phyloP scores from a whole-genome alignment of 2,888 invertebrate species.

The Sarcophaga variegata region DNA sequence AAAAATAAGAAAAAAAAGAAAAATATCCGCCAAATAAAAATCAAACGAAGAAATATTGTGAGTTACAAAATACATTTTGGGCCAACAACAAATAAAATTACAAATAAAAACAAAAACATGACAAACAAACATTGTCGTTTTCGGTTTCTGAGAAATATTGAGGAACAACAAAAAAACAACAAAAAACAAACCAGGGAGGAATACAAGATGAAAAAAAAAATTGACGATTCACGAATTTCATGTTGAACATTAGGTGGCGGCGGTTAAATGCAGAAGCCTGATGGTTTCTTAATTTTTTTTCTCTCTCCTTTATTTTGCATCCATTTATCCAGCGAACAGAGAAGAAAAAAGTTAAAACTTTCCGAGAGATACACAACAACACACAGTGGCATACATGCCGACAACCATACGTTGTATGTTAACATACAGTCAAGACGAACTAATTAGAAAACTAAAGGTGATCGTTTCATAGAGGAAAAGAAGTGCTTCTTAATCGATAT shows the following conservation, averaged over 20 bases:
- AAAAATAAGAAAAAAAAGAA: background rate
- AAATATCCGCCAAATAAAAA: conserved; percentile 39
- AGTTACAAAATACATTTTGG: conserved; percentile 45
- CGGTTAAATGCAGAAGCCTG: conserved; percentile 62
- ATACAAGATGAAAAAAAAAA: conserved; percentile 29
- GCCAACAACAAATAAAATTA: conserved; percentile 27
- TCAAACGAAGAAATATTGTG: conserved; percentile 41
- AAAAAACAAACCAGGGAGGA: conserved; percentile 2
- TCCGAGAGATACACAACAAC: background rate
- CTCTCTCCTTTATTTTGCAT: conserved; percentile 3
- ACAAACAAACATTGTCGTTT: conserved; percentile 58
- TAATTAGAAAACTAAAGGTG: background rate
- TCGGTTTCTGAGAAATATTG: conserved; percentile 56
- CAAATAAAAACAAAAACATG: conserved; percentile 42
- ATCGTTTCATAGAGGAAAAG: background rate
- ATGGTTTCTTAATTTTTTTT: conserved; percentile 13
- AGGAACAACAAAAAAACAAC: conserved; percentile 2
- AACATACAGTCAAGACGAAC: background rate
- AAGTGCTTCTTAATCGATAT: background rate
- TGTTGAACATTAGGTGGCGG: conserved; percentile 68
- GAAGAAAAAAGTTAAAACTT: background rate
- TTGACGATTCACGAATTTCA: conserved; percentile 69
- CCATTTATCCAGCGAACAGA: conserved; percentile 12
- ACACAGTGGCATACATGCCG: no score
- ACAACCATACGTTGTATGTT: background rate